Base-by-base conservation (phyloP, 1,140 invertebrate species). In the Drosophila obscura region DNA sequence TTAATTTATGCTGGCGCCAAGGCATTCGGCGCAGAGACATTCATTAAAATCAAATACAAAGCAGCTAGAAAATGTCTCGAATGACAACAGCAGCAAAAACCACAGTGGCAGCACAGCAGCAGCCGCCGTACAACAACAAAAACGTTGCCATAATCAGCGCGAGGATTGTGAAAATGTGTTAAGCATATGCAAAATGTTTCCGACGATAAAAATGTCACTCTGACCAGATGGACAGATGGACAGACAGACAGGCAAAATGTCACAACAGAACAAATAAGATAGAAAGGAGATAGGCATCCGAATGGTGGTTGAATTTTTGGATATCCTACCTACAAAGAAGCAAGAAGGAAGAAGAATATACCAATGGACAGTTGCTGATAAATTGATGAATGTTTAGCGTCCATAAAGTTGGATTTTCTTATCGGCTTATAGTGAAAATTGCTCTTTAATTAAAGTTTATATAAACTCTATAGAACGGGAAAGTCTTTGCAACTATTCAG, bases 1-100 rank as follows among this genome's bases (percentile, higher is more conserved):
- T 57, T 61, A 76, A 76, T 61, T 76, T 75, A 75, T 76, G 56
- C 56, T 75, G 73, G 73, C 73, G 73, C 73, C 73, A 74, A 48
- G 48, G 43, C 49, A 49, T 57, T 26, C 49, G 13, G 56, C 67
- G 26, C 62, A 49, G 39, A 41, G 55, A 46, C 71, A 60, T 58
- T 75, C 63, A 75, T 76, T 75, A 75, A 76, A 76, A 56, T 56
- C 64, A 44, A 61, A 67, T 75, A 76, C 57, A 66, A 61, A 35
- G 58, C 53, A 26, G 31, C 63, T 57, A 60, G 48, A 50, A 68
- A 76, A 53, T 50, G 24, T 26, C 26, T 35, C 28, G 43, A 61
- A 60, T 43, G 60, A 35, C 46, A 50, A 51, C 11, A 24, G 41
- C 11, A 24, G 41, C 41, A 48, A 58, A 28, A 55, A 55, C 24